Conservation (phyloP, 2,797 vertebrate genomes). For the Macroramphosus scolopax region DNA sequence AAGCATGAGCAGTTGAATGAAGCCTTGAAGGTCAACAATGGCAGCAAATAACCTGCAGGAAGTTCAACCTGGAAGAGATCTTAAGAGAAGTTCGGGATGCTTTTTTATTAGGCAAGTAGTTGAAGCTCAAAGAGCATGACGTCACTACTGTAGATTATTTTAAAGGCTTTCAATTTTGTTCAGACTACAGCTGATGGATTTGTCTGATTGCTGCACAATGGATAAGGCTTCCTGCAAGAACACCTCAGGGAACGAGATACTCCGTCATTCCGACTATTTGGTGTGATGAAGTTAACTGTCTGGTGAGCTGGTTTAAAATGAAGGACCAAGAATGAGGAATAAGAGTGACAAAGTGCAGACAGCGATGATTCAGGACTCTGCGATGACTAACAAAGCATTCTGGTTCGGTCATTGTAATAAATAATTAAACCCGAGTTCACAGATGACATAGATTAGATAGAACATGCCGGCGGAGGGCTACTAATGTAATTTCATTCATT, state of each 20-base stretch:
- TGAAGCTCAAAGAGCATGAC: no score
- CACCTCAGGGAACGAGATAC: constrained; percentile 31
- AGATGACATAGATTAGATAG: neutral
- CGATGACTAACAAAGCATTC: constrained; percentile 11
- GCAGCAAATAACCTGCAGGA: constrained; percentile 2
- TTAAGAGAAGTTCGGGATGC: neutral
- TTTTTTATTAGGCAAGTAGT: no score
- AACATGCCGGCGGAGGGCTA: neutral
- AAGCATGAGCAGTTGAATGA: constrained; percentile 21
- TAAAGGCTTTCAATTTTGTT: no score
- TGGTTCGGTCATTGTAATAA: constrained; percentile 12
- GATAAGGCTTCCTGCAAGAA: no score
- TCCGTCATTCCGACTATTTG: constrained; percentile 6
- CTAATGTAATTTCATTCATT: constrained; percentile 3
- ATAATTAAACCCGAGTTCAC: constrained; percentile 10
- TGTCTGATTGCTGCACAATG: no score
- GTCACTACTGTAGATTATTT: no score
- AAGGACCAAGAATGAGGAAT: constrained; percentile 9
- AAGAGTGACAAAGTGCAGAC: no score
- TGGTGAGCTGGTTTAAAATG: constrained; percentile 6
- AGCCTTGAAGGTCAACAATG: constrained; percentile 40
- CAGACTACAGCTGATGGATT: no score
- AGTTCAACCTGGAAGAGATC: neutral
- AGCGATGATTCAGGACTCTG: constrained; percentile 17
- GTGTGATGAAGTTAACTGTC: constrained; percentile 15